Evolutionary conservation across 2,888 invertebrate species (phyloP).

Genomic region (Nipponacmea schrenckii): DNA sequence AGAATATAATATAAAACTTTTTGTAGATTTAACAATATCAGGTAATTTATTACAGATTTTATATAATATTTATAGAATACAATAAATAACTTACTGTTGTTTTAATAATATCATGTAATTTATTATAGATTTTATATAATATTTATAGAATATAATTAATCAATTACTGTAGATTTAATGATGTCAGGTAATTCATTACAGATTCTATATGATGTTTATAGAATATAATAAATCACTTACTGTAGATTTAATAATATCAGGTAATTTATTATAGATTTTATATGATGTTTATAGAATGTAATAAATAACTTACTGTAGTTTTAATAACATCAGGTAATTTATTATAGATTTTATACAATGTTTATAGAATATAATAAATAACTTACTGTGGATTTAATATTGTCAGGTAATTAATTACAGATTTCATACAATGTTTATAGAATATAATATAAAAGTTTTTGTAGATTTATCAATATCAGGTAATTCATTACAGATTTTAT

Average conservation of each 20-base stretch:
- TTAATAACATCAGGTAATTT: background rate
- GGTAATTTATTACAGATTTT: background rate
- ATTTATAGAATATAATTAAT: background rate
- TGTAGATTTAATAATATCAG: no score
- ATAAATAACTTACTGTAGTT: background rate
- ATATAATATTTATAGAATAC: no score
- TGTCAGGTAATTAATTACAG: slow-evolving; percentile 13
- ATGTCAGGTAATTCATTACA: no score
- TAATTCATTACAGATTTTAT: no score
- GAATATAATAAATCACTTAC: no score
- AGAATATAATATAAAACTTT: background rate
- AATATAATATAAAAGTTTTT: no score
- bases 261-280: background rate
- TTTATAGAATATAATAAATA: slow-evolving; percentile 5
- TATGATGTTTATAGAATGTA: no score
- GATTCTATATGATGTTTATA: no score
- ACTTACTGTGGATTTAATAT: slow-evolving; percentile 9
- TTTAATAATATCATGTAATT: background rate
- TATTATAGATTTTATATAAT: background rate
- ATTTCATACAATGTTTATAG: slow-evolving; percentile 10
- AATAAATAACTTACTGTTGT: background rate
- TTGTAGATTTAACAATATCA: background rate
- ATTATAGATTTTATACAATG: background rate
- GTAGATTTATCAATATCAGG: no score
- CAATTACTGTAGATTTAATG: no score